Evolutionary conservation across 1,140 invertebrate species (phyloP).

Genomic region (Drosophila kanapiae): DNA sequence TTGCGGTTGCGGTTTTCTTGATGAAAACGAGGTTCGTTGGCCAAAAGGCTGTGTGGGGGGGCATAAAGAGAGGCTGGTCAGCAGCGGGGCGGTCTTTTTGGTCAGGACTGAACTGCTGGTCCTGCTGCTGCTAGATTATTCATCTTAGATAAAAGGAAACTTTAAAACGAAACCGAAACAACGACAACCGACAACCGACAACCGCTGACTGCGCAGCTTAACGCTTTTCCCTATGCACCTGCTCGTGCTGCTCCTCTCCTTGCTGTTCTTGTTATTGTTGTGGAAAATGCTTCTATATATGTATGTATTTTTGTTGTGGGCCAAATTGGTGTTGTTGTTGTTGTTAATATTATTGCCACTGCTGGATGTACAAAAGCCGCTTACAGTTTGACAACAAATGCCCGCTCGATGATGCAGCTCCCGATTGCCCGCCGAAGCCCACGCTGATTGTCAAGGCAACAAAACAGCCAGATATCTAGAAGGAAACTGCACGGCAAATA

Average conservation of each 20-base stretch:
- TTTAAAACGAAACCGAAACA: conserved; percentile 55
- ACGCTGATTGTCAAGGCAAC: conserved; percentile 66
- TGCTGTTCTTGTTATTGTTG: conserved; percentile 1
- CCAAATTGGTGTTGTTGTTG: conserved; percentile 3
- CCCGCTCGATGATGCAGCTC: conserved; percentile 32
- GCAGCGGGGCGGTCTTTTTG: background rate
- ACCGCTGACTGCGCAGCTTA: conserved; percentile 66
- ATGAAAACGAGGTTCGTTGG: conserved; percentile 7
- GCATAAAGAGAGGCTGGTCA: conserved; percentile 5
- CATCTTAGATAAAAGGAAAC: conserved; percentile 71
- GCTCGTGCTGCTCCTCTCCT: conserved; percentile 11
- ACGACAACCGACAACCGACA: conserved; percentile 38
- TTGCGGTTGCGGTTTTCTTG: conserved; percentile 30
- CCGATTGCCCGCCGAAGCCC: conserved; percentile 7
- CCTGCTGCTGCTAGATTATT: conserved; percentile 61
- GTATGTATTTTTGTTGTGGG: conserved; percentile 4
- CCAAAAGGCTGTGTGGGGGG: no score
- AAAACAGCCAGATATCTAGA: background rate
- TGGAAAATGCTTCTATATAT: conserved; percentile 10
- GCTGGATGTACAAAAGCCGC: conserved; percentile 63
- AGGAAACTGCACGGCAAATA: background rate
- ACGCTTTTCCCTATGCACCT: conserved; percentile 33
- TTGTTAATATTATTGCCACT: conserved; percentile 24
- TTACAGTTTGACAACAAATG: conserved; percentile 77
- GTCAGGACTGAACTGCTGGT: conserved; percentile 4